These are phyloP conservation scores for Otis tarda DNA, from an alignment of 2,113 vertebrate genomes.

Conservation along the genomic window DNA sequence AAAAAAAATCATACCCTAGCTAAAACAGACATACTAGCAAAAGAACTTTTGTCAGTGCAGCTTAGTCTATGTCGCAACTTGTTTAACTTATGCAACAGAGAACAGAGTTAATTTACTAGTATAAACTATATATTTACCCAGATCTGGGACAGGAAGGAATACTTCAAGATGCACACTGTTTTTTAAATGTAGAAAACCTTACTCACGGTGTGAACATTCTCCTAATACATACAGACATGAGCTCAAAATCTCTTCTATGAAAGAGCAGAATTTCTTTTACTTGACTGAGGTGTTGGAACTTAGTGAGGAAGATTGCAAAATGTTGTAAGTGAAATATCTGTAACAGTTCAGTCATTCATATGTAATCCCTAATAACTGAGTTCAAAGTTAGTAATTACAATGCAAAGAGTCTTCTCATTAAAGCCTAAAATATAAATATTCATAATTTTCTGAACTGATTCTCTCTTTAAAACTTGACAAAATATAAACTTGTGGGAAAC, in stretches of 20 bases:
- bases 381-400: neutral
- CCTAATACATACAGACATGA: neutral
- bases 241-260: neutral
- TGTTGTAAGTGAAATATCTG: neutral
- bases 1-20: neutral
- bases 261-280: neutral
- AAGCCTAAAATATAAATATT: neutral
- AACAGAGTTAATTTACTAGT: neutral
- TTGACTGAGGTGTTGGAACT: neutral
- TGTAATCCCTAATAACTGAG: neutral
- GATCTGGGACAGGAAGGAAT: neutral
- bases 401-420: neutral
- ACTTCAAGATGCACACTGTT: rapidly evolving
- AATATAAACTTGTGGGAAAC: neutral
- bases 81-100: neutral
- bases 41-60: neutral
- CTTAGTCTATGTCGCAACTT: neutral
- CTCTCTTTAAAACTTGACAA: neutral
- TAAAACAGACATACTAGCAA: neutral
- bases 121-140: neutral
- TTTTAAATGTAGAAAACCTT: neutral
- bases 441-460: neutral
- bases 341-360: neutral
- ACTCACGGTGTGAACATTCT: neutral
- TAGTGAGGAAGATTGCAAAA: neutral